Evolutionary conservation across 1,140 invertebrate genomes (phyloP).

Genomic region (Tetragonula clypearis): DNA sequence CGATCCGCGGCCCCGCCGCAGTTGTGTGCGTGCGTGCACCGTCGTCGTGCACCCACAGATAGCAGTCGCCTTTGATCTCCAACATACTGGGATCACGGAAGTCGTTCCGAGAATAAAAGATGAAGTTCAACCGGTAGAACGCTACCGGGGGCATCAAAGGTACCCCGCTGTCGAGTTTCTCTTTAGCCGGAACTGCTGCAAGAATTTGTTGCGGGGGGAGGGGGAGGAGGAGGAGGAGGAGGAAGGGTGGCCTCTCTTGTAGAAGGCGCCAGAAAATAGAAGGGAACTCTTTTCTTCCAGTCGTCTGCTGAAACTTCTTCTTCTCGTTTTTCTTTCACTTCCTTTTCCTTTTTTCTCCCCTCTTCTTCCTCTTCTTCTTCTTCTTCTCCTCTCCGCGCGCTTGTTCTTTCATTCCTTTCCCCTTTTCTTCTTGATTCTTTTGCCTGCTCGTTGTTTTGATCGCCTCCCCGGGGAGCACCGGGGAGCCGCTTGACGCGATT

Average conservation of each 20-base stretch:
- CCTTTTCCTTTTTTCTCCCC: neutral
- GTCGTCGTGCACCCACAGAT: neutral
- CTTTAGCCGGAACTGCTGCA: neutral
- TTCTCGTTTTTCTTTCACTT: neutral
- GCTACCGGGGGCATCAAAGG: neutral
- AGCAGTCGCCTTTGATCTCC: constrained; percentile 39
- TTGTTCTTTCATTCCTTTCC: neutral
- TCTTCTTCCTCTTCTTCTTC: neutral
- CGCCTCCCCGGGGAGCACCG: neutral
- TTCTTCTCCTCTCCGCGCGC: neutral
- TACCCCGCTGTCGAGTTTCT: neutral
- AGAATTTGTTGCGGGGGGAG: neutral
- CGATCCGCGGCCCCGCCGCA: neutral
- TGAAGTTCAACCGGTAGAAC: neutral
- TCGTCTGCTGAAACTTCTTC: neutral
- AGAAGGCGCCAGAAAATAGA: neutral
- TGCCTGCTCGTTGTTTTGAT: neutral
- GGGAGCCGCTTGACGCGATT: neutral
- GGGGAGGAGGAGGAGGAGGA: too few species aligned
- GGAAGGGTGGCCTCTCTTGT: too few species aligned
- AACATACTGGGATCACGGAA: constrained; percentile 37
- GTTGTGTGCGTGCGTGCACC: neutral
- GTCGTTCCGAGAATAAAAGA: constrained; percentile 26
- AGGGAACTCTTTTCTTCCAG: neutral
- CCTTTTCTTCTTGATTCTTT: neutral